Conservation (phyloP, 2,113 vertebrate species). For the Nibea coibor region DNA sequence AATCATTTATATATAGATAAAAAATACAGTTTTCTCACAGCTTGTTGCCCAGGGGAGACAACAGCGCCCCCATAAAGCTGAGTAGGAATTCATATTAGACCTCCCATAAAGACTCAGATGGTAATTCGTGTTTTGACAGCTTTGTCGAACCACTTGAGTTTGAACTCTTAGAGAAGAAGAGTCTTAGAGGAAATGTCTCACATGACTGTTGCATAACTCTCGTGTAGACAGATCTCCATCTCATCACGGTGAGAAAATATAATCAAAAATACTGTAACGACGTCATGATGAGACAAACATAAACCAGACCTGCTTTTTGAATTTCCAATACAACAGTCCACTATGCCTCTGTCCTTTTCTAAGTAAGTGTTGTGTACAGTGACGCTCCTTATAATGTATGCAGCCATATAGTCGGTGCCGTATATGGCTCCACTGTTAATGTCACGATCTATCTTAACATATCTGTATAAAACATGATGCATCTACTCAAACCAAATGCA, state of each 20-base stretch:
- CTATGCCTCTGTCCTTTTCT: neutral
- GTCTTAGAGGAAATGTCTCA: constrained; percentile 16
- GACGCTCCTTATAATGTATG: neutral
- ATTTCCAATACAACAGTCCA: neutral
- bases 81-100: constrained; percentile 24
- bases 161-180: constrained; percentile 37
- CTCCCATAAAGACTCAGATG: constrained; percentile 30
- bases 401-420: neutral
- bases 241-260: constrained; percentile 11
- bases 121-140: constrained; percentile 25
- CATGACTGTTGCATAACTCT: constrained; percentile 20
- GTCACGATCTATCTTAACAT: neutral
- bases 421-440: neutral
- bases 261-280: neutral
- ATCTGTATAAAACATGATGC: constrained; percentile 2
- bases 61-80: constrained; percentile 20
- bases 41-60: constrained; percentile 37
- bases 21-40: constrained; percentile 9
- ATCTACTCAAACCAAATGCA: neutral
- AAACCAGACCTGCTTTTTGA: neutral
- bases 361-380: neutral
- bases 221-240: neutral
- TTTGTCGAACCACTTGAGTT: constrained; percentile 28
- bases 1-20: neutral
- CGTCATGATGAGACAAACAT: neutral